These are phyloP conservation scores for Cataglyphis livida DNA, from an alignment of 2,888 invertebrate genomes.

Conservation along the genomic window DNA sequence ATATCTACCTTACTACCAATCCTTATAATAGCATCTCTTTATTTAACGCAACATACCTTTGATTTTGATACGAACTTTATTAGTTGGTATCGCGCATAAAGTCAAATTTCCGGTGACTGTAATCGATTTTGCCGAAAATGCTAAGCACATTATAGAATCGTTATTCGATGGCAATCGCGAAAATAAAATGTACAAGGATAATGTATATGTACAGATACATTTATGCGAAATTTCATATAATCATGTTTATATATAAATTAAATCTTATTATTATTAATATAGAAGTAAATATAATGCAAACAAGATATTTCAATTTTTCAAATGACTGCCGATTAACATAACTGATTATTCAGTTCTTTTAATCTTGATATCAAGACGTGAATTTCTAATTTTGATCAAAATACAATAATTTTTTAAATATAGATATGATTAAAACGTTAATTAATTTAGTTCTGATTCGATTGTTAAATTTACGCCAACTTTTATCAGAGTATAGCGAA, in stretches of 20 bases:
- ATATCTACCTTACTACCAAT: conserved; percentile 82
- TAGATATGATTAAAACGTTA: background rate
- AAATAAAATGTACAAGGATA: conserved; percentile 1
- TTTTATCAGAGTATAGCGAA: background rate
- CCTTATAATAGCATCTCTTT: conserved; percentile 63
- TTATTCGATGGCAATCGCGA: background rate
- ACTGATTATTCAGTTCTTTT: background rate
- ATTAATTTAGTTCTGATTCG: background rate
- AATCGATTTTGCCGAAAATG: conserved; percentile 24
- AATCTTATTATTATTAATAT: background rate
- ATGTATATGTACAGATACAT: background rate
- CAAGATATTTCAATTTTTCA: background rate
- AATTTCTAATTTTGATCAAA: background rate
- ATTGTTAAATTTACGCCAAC: background rate
- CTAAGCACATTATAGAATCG: background rate
- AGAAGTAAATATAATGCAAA: background rate
- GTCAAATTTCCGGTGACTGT: background rate
- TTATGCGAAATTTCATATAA: background rate
- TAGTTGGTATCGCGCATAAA: conserved; percentile 1
- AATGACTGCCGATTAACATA: background rate
- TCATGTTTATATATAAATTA: background rate
- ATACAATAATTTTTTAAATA: background rate
- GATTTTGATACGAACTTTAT: conserved; percentile 23
- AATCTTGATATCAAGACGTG: background rate
- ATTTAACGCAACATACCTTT: conserved; percentile 59